A percentile compares a stretch with the other conserved stretches of the same genome.
phyloP scores from a whole-genome alignment of 1,140 invertebrate genomes.

The Ditylenchus dipsaci region DNA sequence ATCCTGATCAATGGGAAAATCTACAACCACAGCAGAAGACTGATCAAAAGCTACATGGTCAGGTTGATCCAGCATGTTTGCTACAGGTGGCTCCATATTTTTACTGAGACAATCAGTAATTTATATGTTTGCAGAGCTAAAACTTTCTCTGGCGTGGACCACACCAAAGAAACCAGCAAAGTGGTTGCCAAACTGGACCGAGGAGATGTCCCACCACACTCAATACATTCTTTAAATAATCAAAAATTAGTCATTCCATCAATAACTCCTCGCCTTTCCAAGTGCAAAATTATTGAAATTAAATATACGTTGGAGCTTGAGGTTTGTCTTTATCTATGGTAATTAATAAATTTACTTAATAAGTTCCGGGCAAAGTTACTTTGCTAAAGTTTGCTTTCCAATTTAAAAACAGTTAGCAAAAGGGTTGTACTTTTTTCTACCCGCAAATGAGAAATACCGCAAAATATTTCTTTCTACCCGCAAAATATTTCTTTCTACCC shows the following conservation, averaged over 20 bases:
- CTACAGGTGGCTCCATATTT: slow-evolving; percentile 44
- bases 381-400: too few species aligned
- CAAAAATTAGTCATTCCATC: slow-evolving; percentile 46
- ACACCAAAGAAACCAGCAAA: slow-evolving; percentile 36
- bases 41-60: slow-evolving; percentile 28
- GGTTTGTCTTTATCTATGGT: slow-evolving; percentile 19
- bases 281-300: slow-evolving; percentile 52
- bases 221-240: slow-evolving; percentile 26
- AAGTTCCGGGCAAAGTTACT: too few species aligned
- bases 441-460: too few species aligned
- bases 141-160: slow-evolving; percentile 54
- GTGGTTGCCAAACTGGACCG: slow-evolving; percentile 24
- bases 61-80: slow-evolving; percentile 46
- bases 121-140: slow-evolving; percentile 48
- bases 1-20: slow-evolving; percentile 42
- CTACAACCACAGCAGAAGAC: slow-evolving; percentile 33
- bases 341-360: too few species aligned
- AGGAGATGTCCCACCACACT: slow-evolving; percentile 33
- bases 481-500: too few species aligned
- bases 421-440: too few species aligned
- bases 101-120: neutral
- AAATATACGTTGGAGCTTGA: slow-evolving; percentile 48
- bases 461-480: too few species aligned
- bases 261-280: slow-evolving; percentile 46
- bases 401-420: too few species aligned